These are phyloP conservation scores for Coelinius sp. DNA, from an alignment of 2,888 invertebrate species.

Conservation along the genomic window DNA sequence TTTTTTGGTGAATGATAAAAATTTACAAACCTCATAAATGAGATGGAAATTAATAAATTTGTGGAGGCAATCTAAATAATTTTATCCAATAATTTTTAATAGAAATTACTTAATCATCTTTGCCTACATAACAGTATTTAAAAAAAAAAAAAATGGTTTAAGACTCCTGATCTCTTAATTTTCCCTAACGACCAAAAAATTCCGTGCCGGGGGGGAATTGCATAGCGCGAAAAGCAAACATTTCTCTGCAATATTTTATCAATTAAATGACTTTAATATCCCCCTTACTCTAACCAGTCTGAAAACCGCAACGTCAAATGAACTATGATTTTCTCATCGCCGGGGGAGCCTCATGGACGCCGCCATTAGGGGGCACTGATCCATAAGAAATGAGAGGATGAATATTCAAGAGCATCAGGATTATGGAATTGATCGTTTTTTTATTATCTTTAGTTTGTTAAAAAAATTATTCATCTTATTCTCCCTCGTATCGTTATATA, in stretches of 20 bases:
- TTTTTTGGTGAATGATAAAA: too few species aligned
- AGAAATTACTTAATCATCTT: too few species aligned
- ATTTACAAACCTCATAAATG: too few species aligned
- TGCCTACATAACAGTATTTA: too few species aligned
- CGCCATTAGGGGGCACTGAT: background rate
- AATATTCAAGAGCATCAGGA: too few species aligned
- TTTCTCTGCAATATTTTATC: background rate
- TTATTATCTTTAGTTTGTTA: too few species aligned
- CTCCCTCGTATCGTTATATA: slow-evolving; percentile 20
- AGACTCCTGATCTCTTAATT: background rate
- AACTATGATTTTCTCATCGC: slow-evolving; percentile 10
- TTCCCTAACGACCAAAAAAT: background rate
- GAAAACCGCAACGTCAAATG: background rate
- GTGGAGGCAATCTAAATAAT: too few species aligned
- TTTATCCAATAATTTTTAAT: too few species aligned
- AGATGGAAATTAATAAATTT: too few species aligned
- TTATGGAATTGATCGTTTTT: too few species aligned
- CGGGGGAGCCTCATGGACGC: background rate
- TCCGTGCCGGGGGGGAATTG: background rate
- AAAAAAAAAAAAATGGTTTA: too few species aligned
- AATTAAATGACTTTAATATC: slow-evolving; percentile 5
- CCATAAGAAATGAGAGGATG: background rate
- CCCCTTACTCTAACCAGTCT: background rate
- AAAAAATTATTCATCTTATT: background rate
- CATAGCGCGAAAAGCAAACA: background rate